phyloP scores from a whole-genome alignment of 2,888 invertebrate species.

The Andrena camellia region DNA sequence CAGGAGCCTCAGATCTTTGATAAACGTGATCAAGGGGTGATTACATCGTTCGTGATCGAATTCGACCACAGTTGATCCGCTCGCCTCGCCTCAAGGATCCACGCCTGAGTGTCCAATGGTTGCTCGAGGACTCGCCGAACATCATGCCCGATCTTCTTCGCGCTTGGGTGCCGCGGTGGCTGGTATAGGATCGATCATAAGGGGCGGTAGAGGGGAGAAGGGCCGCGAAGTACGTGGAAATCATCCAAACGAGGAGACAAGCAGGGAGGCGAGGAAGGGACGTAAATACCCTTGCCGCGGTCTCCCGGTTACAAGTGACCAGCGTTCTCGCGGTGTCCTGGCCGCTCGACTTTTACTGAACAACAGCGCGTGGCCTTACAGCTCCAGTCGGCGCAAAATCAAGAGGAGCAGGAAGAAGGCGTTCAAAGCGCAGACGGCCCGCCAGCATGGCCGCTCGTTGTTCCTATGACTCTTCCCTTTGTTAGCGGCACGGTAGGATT shows the following conservation, averaged over 20 bases:
- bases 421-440: background rate
- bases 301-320: background rate
- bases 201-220: conserved; percentile 1
- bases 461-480: background rate
- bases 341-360: conserved; percentile 41
- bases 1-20: background rate
- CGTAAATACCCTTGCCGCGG: conserved; percentile 11
- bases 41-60: background rate
- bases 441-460: background rate
- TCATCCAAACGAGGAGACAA: conserved; percentile 32
- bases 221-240: conserved; percentile 35
- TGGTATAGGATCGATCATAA: conserved; percentile 19
- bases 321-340: background rate
- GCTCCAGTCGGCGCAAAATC: conserved; percentile 35
- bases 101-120: conserved; percentile 46
- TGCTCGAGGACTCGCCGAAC: conserved; percentile 32
- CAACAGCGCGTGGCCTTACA: conserved; percentile 36
- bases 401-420: conserved; percentile 42
- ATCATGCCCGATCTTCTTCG: conserved; percentile 25
- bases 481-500: background rate
- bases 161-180: conserved; percentile 20
- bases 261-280: background rate
- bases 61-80: conserved; percentile 7
- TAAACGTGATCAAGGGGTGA: background rate
- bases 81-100: conserved; percentile 1